Evolutionary conservation across 2,888 invertebrate genomes (phyloP).

Genomic region (Eremobia ochroleuca): DNA sequence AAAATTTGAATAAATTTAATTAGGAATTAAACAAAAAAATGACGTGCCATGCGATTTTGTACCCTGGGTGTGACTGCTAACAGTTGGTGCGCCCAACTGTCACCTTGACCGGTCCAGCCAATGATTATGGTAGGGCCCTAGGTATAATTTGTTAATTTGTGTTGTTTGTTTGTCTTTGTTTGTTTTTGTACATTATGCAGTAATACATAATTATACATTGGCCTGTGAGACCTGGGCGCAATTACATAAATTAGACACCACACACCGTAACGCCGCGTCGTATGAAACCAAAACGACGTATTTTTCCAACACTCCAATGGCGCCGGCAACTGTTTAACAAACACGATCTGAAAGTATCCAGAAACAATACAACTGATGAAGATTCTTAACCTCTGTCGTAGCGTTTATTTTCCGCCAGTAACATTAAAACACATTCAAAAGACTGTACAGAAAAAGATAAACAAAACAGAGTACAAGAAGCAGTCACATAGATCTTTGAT

Average conservation of each 20-base stretch:
- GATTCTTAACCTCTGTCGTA: neutral
- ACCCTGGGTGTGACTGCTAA: neutral
- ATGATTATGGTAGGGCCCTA: neutral
- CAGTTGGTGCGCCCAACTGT: neutral
- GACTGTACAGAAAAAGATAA: slow-evolving; percentile 16
- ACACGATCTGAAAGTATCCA: neutral
- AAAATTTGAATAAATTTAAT: neutral
- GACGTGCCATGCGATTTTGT: neutral
- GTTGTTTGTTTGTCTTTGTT: no score
- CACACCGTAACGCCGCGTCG: neutral
- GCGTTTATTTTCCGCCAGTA: neutral
- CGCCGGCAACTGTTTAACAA: neutral
- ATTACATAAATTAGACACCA: slow-evolving; percentile 5
- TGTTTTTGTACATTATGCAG: neutral
- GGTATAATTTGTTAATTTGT: slow-evolving; percentile 3
- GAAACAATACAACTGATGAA: neutral
- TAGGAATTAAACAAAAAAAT: neutral
- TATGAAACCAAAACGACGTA: slow-evolving; percentile 11
- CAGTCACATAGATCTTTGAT: slow-evolving; percentile 42
- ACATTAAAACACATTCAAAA: slow-evolving; percentile 20
- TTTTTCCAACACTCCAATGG: no score
- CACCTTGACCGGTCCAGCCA: neutral
- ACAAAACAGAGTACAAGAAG: slow-evolving; percentile 34
- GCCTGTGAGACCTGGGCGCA: neutral
- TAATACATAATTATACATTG: slow-evolving; percentile 2